Evolutionary conservation across 2,113 vertebrate genomes (phyloP).

Genomic region (Sarotherodon lohbergeri): DNA sequence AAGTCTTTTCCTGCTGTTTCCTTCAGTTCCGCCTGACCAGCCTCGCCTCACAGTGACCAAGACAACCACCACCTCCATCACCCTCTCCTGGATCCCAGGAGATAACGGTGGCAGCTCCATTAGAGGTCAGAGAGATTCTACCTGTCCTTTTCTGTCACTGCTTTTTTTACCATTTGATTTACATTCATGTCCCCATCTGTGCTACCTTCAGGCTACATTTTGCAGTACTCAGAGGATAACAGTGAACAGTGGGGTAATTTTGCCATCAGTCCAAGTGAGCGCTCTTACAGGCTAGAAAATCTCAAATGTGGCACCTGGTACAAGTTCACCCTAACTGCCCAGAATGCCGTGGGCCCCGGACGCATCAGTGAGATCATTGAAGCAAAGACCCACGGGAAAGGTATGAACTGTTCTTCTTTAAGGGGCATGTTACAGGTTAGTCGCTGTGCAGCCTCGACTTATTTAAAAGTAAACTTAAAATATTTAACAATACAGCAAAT

Average conservation of each 20-base stretch:
- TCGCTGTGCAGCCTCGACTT: neutral
- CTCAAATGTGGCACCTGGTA: slow-evolving; percentile 98
- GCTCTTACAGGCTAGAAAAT: slow-evolving; percentile 89
- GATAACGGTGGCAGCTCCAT: slow-evolving; percentile 98
- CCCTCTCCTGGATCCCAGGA: slow-evolving; percentile 96
- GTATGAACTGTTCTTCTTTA: slow-evolving; percentile 44
- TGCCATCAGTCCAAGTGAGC: slow-evolving; percentile 94
- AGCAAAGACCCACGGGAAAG: slow-evolving; percentile 96
- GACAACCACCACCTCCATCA: slow-evolving; percentile 97
- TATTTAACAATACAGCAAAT: accelerated
- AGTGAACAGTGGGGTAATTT: slow-evolving; percentile 98
- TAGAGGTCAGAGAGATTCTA: slow-evolving; percentile 77
- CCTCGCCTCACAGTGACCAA: slow-evolving; percentile 97
- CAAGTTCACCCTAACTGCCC: slow-evolving; percentile 95
- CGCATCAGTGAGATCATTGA: slow-evolving; percentile 99
- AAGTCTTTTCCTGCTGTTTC: neutral
- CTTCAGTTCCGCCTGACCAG: slow-evolving; percentile 92
- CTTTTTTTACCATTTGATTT: neutral
- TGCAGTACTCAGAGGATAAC: slow-evolving; percentile 98
- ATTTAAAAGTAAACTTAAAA: neutral
- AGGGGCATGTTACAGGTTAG: neutral
- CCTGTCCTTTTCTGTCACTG: neutral
- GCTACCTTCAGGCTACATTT: slow-evolving; percentile 81
- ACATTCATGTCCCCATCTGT: neutral
- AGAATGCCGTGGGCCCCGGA: slow-evolving; percentile 94